phyloP scores from a whole-genome alignment of 2,113 vertebrate genomes.

The Centropus bengalensis region DNA sequence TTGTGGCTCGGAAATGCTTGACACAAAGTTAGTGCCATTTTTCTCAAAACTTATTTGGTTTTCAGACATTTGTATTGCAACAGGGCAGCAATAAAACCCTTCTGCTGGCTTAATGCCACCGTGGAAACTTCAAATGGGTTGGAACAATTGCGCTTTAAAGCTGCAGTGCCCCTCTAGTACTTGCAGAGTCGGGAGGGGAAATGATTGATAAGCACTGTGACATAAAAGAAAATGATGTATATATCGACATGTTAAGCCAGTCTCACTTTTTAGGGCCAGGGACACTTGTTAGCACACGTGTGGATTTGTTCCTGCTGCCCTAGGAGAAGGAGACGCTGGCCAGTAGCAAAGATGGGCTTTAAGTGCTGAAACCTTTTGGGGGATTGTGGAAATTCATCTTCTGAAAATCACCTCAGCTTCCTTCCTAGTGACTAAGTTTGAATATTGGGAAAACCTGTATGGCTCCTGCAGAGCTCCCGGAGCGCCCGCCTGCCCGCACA shows the following conservation, averaged over 20 bases:
- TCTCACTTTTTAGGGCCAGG: neutral
- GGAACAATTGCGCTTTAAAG: neutral
- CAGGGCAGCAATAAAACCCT: neutral
- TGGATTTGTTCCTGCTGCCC: neutral
- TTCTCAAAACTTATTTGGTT: neutral
- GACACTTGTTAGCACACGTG: neutral
- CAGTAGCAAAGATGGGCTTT: neutral
- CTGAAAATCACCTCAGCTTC: neutral
- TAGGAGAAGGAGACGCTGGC: neutral
- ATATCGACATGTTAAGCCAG: neutral
- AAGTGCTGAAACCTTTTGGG: neutral
- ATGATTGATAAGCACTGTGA: neutral
- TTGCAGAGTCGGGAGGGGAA: neutral
- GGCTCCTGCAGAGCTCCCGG: neutral
- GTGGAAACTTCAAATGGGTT: neutral
- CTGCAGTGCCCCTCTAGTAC: neutral
- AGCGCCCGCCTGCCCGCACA: neutral
- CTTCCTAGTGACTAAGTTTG: neutral
- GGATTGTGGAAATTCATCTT: neutral
- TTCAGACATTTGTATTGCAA: neutral
- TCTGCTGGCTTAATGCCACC: neutral
- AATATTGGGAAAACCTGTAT: neutral
- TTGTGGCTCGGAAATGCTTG: neutral
- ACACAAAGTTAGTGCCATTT: neutral
- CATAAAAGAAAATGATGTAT: too few relatives aligned